phyloP scores from a whole-genome alignment of 1,140 invertebrate genomes.

The Proales similis region DNA sequence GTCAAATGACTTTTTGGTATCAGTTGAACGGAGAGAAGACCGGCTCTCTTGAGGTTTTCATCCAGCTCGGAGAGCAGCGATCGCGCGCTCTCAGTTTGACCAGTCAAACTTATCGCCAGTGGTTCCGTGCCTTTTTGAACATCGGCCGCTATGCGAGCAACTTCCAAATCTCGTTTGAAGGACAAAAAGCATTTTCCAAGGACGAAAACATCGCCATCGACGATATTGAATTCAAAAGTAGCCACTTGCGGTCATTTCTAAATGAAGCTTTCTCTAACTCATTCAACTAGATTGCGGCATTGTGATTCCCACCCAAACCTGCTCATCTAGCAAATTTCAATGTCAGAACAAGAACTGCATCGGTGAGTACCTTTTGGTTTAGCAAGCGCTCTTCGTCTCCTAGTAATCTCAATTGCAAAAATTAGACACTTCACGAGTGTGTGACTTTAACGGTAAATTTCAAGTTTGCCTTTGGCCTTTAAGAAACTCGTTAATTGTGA shows the following conservation, averaged over 20 bases:
- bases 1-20: constrained; percentile 40
- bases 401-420: not conserved
- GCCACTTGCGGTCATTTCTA: constrained; percentile 38
- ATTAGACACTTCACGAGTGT: not conserved
- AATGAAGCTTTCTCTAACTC: not conserved
- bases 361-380: not conserved
- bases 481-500: too few relatives aligned
- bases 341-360: constrained; percentile 38
- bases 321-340: constrained; percentile 43
- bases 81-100: constrained; percentile 8
- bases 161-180: constrained; percentile 26
- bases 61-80: constrained; percentile 23
- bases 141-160: constrained; percentile 38
- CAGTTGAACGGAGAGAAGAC: constrained; percentile 41
- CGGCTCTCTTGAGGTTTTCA: constrained; percentile 42
- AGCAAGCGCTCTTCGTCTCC: not conserved
- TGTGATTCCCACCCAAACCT: constrained; percentile 28
- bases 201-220: constrained; percentile 49
- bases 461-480: too few relatives aligned
- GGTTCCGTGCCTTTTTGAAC: constrained; percentile 43
- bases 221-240: constrained; percentile 45
- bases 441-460: constrained; percentile 32
- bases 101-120: constrained; percentile 41
- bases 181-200: not conserved
- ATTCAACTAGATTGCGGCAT: constrained; percentile 8